phyloP scores from a whole-genome alignment of 53 echinoderm and acorn worm species.

The Echinarachnius parma region DNA sequence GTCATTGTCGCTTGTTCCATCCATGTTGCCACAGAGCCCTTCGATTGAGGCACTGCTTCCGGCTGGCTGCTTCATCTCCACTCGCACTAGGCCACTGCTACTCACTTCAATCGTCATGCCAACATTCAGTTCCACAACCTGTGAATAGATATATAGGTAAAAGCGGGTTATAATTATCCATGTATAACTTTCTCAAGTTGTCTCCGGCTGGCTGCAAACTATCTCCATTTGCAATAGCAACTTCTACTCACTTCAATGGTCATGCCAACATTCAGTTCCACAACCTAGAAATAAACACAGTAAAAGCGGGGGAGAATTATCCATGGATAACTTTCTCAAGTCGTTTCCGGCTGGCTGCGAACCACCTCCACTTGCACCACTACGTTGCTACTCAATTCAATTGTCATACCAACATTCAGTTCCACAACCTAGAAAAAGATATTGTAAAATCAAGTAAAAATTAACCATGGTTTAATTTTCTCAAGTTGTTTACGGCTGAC shows the following conservation, averaged over 20 bases:
- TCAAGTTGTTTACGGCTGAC: no score
- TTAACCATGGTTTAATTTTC: no score
- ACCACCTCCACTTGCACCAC: background rate
- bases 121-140: background rate
- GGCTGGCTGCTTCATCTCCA: background rate
- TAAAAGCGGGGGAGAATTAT: no score
- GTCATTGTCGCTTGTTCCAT: slow-evolving; percentile 9
- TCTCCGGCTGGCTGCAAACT: no score
- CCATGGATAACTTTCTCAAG: no score
- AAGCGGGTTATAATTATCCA: no score
- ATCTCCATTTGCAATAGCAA: background rate
- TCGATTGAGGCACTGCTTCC: background rate
- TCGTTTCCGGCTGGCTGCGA: no score
- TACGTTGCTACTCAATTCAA: background rate
- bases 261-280: slow-evolving; percentile 4
- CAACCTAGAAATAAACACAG: background rate
- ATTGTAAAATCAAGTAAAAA: no score
- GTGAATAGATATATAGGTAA: background rate
- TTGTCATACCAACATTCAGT: slow-evolving; percentile 4
- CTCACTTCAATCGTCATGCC: background rate
- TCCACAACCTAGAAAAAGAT: background rate
- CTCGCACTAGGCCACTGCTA: background rate
- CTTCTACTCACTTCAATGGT: background rate
- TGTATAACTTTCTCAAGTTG: no score
- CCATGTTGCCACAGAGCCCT: slow-evolving; percentile 20